Percentiles rank a stretch among this genome's conserved stretches.
Conservation (phyloP, 1,140 invertebrate species). For the Octopus bimaculoides region DNA sequence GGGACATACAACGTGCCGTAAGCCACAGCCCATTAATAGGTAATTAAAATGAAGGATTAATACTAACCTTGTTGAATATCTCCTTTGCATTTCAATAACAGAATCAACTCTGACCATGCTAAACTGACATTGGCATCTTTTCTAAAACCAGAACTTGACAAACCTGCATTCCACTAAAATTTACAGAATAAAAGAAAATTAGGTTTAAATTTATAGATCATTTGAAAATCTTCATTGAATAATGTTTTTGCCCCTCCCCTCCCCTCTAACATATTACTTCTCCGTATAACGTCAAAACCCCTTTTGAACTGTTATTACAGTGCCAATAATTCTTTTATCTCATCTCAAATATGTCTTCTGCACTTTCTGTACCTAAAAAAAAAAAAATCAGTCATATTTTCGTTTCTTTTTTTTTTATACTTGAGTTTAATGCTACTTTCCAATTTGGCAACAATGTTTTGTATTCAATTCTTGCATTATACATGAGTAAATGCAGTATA, state of each 20-base stretch:
- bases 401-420: too few relatives aligned
- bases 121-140: constrained; percentile 51
- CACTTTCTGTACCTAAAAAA: too few relatives aligned
- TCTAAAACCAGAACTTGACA: constrained; percentile 39
- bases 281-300: neutral
- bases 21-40: too few relatives aligned
- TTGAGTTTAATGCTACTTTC: too few relatives aligned
- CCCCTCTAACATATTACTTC: neutral
- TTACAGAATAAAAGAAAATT: neutral
- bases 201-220: neutral
- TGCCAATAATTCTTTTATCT: too few relatives aligned
- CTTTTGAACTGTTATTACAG: neutral
- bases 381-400: too few relatives aligned
- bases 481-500: too few relatives aligned
- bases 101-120: constrained; percentile 56
- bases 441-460: too few relatives aligned
- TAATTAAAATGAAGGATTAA: too few relatives aligned
- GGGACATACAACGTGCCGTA: too few relatives aligned
- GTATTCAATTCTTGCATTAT: too few relatives aligned
- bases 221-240: neutral
- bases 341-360: too few relatives aligned
- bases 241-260: neutral
- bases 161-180: constrained; percentile 46
- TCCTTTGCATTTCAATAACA: constrained; percentile 55
- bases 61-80: constrained; percentile 53